Evolutionary conservation across 2,797 vertebrate genomes (phyloP).

Genomic region (Clarias fuscus): DNA sequence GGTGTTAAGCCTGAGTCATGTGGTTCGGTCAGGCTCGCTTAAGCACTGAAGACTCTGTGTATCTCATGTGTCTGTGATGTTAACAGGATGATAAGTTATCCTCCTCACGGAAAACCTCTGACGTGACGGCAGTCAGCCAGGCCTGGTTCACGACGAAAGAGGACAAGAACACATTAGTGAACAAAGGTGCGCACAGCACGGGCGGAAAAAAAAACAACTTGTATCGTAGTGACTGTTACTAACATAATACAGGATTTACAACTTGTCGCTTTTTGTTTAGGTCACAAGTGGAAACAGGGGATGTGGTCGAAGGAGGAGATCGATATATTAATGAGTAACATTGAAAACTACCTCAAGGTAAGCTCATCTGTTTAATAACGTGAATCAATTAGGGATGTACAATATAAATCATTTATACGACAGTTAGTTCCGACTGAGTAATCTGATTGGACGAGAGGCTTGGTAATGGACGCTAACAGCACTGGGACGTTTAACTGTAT

Average conservation of each 20-base stretch:
- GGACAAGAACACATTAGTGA: slow-evolving; percentile 96
- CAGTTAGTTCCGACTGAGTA: not conserved
- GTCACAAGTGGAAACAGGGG: slow-evolving; percentile 99
- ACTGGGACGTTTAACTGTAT: too few species aligned
- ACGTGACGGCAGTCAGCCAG: slow-evolving; percentile 93
- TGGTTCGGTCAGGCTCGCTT: too few species aligned
- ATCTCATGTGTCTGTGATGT: slow-evolving; percentile 71
- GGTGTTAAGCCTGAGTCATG: not conserved
- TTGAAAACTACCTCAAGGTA: slow-evolving; percentile 95
- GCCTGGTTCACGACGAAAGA: slow-evolving; percentile 99
- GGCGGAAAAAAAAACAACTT: not conserved
- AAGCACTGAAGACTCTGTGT: not conserved
- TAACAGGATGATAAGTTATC: slow-evolving; percentile 83
- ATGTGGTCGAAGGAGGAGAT: slow-evolving; percentile 99
- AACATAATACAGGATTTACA: not conserved
- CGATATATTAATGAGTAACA: slow-evolving; percentile 96
- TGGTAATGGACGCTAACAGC: too few species aligned
- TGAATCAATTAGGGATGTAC: not conserved
- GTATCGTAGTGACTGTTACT: not conserved
- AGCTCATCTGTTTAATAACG: not conserved
- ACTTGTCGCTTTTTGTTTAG: slow-evolving; percentile 70
- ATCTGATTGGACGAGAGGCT: too few species aligned
- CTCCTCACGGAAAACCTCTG: slow-evolving; percentile 80
- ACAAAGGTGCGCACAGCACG: slow-evolving; percentile 82
- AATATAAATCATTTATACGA: not conserved